Percentiles rank a stretch among this genome's conserved stretches.
Evolutionary conservation across 2,888 invertebrate genomes (phyloP).

Genomic region (Folsomia manolachei): DNA sequence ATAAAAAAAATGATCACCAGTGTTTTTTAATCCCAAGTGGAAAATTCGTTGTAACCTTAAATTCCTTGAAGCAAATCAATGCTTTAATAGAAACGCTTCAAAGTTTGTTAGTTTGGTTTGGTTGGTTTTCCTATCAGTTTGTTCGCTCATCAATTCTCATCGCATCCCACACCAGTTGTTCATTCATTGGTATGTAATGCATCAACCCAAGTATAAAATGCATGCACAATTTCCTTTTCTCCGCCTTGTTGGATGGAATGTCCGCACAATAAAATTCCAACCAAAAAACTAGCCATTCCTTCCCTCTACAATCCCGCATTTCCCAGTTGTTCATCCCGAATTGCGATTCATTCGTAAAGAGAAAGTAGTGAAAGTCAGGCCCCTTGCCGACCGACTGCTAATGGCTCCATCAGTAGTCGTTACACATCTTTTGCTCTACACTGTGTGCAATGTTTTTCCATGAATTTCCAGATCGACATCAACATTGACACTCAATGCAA

Average conservation of each 20-base stretch:
- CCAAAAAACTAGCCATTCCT: neutral
- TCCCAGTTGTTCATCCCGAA: neutral
- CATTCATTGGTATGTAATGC: constrained; percentile 6
- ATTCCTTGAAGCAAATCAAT: no score
- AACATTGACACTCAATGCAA: neutral
- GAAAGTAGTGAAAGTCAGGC: neutral
- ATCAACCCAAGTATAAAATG: constrained; percentile 11
- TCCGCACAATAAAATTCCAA: neutral
- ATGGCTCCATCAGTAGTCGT: constrained; percentile 13
- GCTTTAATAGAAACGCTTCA: no score
- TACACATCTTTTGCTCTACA: neutral
- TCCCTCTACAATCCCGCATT: no score
- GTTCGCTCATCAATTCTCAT: no score
- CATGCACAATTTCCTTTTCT: constrained; percentile 3
- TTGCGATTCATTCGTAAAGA: neutral
- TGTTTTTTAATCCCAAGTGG: no score
- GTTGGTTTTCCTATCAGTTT: no score
- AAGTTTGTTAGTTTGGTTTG: no score
- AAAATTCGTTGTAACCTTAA: no score
- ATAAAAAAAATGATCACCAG: no score
- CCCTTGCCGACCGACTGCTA: neutral
- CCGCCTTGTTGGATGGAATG: no score
- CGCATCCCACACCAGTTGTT: no score
- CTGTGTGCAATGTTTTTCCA: neutral
- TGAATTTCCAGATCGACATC: constrained; percentile 5